phyloP scores from a whole-genome alignment of 2,888 invertebrate genomes.

The Rambutsinella grinnellia region DNA sequence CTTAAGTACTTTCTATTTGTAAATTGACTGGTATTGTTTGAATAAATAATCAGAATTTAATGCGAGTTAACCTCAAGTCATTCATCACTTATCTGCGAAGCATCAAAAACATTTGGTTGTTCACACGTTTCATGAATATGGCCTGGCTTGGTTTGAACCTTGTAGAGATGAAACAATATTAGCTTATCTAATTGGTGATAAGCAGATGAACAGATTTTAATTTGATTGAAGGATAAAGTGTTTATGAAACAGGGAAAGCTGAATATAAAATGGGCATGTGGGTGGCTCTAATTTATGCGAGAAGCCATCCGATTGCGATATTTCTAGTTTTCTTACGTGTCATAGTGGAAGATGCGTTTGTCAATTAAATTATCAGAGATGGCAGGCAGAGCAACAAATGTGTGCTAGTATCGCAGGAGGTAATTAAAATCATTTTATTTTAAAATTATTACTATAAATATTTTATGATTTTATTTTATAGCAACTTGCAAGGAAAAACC shows the following conservation, averaged over 20 bases:
- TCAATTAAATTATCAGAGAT: constrained; percentile 5
- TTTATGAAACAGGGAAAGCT: not conserved
- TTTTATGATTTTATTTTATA: not conserved
- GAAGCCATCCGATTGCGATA: constrained; percentile 13
- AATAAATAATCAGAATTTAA: no score
- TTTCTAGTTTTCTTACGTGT: constrained; percentile 10
- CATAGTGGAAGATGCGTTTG: constrained; percentile 20
- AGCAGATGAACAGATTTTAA: no score
- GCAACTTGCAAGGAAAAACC: not conserved
- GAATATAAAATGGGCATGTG: not conserved
- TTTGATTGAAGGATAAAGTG: not conserved
- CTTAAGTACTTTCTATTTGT: no score
- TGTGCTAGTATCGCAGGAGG: constrained; percentile 22
- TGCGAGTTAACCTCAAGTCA: no score
- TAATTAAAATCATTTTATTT: constrained; percentile 2
- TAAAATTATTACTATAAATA: not conserved
- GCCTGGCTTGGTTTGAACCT: no score
- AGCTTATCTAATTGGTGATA: no score
- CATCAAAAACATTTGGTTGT: no score
- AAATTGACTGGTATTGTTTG: no score
- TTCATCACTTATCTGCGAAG: no score
- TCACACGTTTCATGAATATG: no score
- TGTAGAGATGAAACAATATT: no score
- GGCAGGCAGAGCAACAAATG: constrained; percentile 1
- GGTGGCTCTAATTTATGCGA: constrained; percentile 2